Evolutionary conservation across 2,888 invertebrate genomes (phyloP).

Genomic region (Schrankia costaestrigalis): DNA sequence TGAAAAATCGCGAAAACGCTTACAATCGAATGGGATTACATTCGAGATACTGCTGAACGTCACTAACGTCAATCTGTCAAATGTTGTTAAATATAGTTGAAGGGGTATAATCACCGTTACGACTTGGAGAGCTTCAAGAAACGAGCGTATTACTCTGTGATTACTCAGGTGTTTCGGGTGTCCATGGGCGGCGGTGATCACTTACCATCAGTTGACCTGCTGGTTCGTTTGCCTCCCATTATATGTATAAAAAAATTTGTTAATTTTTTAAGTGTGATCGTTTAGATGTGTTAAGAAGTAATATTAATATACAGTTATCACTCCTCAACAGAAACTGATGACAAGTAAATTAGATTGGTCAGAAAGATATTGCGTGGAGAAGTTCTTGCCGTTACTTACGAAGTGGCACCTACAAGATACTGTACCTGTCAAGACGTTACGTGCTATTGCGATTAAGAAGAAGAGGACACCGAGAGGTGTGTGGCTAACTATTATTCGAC

Average conservation of each 20-base stretch:
- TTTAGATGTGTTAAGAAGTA: background rate
- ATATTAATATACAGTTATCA: background rate
- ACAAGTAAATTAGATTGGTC: slow-evolving; percentile 86
- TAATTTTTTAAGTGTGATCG: background rate
- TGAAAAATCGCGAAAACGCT: too few relatives aligned
- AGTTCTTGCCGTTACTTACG: slow-evolving; percentile 87
- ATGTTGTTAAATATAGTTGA: too few relatives aligned
- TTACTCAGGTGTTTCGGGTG: too few relatives aligned
- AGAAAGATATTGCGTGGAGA: slow-evolving; percentile 87
- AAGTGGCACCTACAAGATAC: slow-evolving; percentile 86
- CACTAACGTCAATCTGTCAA: too few relatives aligned
- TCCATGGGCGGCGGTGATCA: too few relatives aligned
- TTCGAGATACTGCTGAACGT: too few relatives aligned
- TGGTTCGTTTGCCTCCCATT: background rate
- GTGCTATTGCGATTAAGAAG: slow-evolving; percentile 60
- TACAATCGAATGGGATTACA: too few relatives aligned
- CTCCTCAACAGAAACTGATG: slow-evolving; percentile 82
- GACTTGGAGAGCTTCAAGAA: too few relatives aligned
- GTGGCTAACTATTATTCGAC: too few relatives aligned
- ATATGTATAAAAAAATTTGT: background rate
- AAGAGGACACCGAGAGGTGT: slow-evolving; percentile 76
- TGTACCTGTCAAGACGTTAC: slow-evolving; percentile 52
- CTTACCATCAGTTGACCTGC: too few relatives aligned
- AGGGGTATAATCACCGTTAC: too few relatives aligned
- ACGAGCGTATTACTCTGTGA: too few relatives aligned